phyloP scores from a whole-genome alignment of 2,113 vertebrate species.

The Hirundichthys speculiger region DNA sequence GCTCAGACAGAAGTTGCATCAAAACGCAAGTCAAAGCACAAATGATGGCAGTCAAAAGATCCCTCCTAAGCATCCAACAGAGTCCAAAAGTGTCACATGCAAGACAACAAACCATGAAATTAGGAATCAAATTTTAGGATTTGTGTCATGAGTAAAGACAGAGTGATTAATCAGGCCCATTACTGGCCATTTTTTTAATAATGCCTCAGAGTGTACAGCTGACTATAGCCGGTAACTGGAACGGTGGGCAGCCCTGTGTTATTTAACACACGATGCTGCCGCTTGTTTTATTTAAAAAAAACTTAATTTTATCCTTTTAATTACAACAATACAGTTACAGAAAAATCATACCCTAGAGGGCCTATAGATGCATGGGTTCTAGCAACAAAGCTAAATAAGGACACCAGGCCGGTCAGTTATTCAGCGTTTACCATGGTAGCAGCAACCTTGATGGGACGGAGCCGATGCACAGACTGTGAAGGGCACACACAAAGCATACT shows the following conservation, averaged over 20 bases:
- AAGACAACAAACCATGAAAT: background rate
- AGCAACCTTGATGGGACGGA: constrained; percentile 23
- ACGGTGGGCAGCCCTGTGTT: too few relatives aligned
- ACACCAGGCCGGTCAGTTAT: constrained; percentile 42
- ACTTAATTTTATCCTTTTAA: too few relatives aligned
- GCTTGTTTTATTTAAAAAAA: too few relatives aligned
- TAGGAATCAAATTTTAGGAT: background rate
- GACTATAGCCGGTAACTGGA: too few relatives aligned
- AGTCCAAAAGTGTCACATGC: background rate
- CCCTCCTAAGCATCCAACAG: constrained; percentile 7
- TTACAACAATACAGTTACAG: background rate
- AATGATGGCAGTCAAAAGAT: constrained; percentile 7
- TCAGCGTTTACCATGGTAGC: constrained; percentile 44
- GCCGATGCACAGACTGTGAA: constrained; percentile 35
- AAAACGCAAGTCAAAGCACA: background rate
- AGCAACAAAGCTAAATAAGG: constrained; percentile 9
- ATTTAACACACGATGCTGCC: too few relatives aligned
- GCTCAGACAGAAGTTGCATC: background rate
- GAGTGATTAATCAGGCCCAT: too few relatives aligned
- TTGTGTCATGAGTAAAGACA: too few relatives aligned
- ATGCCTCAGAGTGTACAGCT: too few relatives aligned
- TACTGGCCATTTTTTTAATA: too few relatives aligned
- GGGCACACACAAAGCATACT: constrained; percentile 24
- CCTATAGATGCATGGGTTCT: background rate
- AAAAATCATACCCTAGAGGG: background rate